Base-by-base conservation (phyloP, 2,888 invertebrate species). In the Brenthis daphne region DNA sequence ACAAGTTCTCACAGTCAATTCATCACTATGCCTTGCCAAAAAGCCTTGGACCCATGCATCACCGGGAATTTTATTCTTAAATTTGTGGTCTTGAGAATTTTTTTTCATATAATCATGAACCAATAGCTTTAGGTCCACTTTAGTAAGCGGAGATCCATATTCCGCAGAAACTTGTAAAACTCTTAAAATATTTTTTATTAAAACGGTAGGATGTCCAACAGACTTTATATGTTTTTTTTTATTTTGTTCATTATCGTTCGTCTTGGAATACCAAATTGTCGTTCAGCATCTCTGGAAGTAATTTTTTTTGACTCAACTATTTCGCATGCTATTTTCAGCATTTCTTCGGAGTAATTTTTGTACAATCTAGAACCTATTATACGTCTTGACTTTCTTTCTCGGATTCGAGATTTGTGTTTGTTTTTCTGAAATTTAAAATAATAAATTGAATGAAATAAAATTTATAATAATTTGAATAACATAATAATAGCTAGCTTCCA, bases 101-200 rank as follows among this genome's bases (percentile, higher is more conserved):
- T 74, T 75, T 60, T 73, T 56, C 66, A 75, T 43, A 70, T 76
- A 76, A 47, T 73, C 70, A 56, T 68, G 60, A 3, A 78, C 71
- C 6, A 77, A 13, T 8, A 77, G 67, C 54, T 71, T 68, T 37
- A 77, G 53, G 58, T 77, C 76, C 11, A 76, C 4, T 69, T 70
- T 68, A 2, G 76, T 75, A n/a, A 77, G 64, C 14, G 77, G 76
- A 43, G 69, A 71, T 3, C 67, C 70, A 64, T 65, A 70, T 58
- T 73, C 61, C 29, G 64, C 57, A 57, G 72, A 58, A 61, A 65
- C 67, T 65, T 67, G 53, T 20, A 72, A 67, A 3, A 69, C 65
- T 55, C 13, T 53, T 14, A 67, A 67, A 58, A 64, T 63, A 57
- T 63, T 47, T 11, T 48, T 65, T 43, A 53, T 24, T 16, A 65